Percentiles rank a stretch among this genome's conserved stretches.
Conservation (phyloP, 2,797 vertebrate species). For the Trematomus bernacchii region DNA sequence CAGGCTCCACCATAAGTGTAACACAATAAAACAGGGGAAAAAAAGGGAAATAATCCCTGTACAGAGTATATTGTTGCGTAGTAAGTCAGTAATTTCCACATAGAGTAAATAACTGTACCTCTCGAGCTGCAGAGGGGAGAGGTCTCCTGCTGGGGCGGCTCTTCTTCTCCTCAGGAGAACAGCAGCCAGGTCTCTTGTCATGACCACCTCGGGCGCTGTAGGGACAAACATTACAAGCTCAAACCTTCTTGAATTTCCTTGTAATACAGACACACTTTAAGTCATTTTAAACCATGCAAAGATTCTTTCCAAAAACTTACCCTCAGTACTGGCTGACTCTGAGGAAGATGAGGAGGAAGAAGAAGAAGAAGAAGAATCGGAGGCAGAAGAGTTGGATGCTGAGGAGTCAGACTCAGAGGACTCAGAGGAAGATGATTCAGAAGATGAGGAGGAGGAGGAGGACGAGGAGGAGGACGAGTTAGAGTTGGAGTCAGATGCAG, state of each 20-base stretch:
- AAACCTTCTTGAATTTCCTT: neutral
- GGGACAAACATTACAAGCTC: conserved; percentile 3
- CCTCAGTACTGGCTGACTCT: conserved; percentile 79
- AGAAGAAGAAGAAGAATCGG: conserved; percentile 46
- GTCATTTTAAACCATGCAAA: neutral
- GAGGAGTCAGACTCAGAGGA: conserved; percentile 50
- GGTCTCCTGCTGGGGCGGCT: conserved; percentile 60
- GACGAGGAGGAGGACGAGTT: conserved; percentile 59
- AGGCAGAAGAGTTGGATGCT: conserved; percentile 32
- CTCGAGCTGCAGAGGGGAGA: conserved; percentile 80
- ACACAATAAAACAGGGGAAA: too few relatives aligned
- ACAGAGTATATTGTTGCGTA: neutral
- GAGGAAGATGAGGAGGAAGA: conserved; percentile 81
- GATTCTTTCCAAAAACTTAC: conserved; percentile 45
- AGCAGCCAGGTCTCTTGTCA: conserved; percentile 83
- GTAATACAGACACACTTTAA: neutral
- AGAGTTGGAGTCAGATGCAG: conserved; percentile 52
- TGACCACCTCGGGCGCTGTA: conserved; percentile 73
- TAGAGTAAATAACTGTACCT: conserved; percentile 71
- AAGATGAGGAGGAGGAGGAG: conserved; percentile 40
- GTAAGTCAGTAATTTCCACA: neutral
- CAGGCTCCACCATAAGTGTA: too few relatives aligned
- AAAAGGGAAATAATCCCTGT: neutral
- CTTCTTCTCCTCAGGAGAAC: conserved; percentile 82
- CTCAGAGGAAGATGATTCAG: conserved; percentile 36